Conservation (phyloP, 2,888 invertebrate species). For the Eupithecia pulchellata region DNA sequence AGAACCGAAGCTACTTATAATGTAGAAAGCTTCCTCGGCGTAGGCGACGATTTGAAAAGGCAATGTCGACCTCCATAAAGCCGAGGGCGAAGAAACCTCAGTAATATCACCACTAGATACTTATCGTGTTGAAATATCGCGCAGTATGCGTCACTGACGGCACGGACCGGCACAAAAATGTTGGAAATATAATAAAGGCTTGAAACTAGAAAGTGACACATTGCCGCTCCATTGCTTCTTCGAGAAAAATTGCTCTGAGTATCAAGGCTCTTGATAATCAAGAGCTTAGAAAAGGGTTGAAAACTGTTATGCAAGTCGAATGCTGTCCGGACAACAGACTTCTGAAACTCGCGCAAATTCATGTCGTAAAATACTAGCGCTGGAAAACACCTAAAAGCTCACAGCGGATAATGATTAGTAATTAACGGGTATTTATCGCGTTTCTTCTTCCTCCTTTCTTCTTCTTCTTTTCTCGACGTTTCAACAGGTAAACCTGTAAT, state of each 20-base stretch:
- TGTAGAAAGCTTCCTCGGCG: conserved; percentile 25
- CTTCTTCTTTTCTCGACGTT: too few relatives aligned
- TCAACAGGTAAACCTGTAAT: too few relatives aligned
- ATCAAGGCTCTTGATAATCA: conserved; percentile 12
- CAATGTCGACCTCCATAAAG: conserved; percentile 39
- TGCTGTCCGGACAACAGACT: conserved; percentile 4
- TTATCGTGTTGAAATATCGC: conserved; percentile 47
- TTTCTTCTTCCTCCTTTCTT: too few relatives aligned
- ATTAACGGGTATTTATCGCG: too few relatives aligned
- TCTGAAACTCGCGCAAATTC: conserved; percentile 18
- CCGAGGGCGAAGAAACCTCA: conserved; percentile 41
- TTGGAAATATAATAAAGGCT: conserved; percentile 28
- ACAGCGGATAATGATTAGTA: too few relatives aligned
- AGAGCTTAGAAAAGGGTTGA: conserved; percentile 12
- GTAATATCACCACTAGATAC: conserved; percentile 45
- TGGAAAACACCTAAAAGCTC: conserved; percentile 20
- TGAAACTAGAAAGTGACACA: conserved; percentile 26
- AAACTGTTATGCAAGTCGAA: background rate
- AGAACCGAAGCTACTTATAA: conserved; percentile 26
- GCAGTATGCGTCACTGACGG: conserved; percentile 36
- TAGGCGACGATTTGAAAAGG: conserved; percentile 36
- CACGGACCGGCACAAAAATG: conserved; percentile 28
- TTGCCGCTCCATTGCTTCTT: conserved; percentile 21
- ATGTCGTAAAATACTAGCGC: conserved; percentile 20
- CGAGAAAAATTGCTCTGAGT: conserved; percentile 14